A percentile compares a stretch with the other conserved stretches of the same genome.
phyloP scores from a whole-genome alignment of 1,140 invertebrate species.

The Spodoptera litura region DNA sequence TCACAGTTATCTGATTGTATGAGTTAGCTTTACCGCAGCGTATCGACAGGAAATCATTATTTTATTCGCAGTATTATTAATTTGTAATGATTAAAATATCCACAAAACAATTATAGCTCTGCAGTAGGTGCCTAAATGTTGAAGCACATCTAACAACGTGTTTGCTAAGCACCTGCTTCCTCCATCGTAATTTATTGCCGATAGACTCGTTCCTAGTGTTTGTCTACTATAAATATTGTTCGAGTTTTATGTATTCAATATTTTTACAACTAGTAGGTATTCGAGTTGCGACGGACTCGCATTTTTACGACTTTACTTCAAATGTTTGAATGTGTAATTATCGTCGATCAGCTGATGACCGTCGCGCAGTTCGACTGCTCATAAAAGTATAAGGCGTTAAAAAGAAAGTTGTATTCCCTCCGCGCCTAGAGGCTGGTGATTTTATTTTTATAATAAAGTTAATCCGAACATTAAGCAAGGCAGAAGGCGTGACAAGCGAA shows the following conservation, averaged over 20 bases:
- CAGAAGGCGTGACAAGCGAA: slow-evolving; percentile 80
- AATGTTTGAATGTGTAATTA: slow-evolving; percentile 1
- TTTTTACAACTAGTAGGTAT: slow-evolving; percentile 17
- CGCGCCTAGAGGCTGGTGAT: slow-evolving; percentile 41
- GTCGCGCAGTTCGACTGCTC: not conserved
- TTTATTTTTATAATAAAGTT: slow-evolving; percentile 64
- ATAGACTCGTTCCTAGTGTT: slow-evolving; percentile 35
- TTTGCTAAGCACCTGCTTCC: slow-evolving; percentile 35
- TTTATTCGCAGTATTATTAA: slow-evolving; percentile 17
- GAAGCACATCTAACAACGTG: slow-evolving; percentile 26
- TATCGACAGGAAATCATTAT: slow-evolving; percentile 7
- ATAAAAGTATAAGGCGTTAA: slow-evolving; percentile 21
- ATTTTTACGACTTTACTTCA: slow-evolving; percentile 10
- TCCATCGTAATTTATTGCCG: slow-evolving; percentile 25
- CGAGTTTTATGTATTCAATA: slow-evolving; percentile 31
- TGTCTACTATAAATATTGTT: slow-evolving; percentile 33
- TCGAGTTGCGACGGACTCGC: not conserved
- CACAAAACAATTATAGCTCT: slow-evolving; percentile 25
- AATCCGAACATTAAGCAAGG: slow-evolving; percentile 75
- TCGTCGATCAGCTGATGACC: not conserved
- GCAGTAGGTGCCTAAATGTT: slow-evolving; percentile 17
- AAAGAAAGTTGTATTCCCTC: slow-evolving; percentile 40
- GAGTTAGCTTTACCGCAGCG: not conserved
- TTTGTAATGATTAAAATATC: slow-evolving; percentile 33
- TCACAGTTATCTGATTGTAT: too few relatives aligned